These are phyloP conservation scores for Seriola quinqueradiata DNA, from an alignment of 2,113 vertebrate genomes.

Conservation along the genomic window DNA sequence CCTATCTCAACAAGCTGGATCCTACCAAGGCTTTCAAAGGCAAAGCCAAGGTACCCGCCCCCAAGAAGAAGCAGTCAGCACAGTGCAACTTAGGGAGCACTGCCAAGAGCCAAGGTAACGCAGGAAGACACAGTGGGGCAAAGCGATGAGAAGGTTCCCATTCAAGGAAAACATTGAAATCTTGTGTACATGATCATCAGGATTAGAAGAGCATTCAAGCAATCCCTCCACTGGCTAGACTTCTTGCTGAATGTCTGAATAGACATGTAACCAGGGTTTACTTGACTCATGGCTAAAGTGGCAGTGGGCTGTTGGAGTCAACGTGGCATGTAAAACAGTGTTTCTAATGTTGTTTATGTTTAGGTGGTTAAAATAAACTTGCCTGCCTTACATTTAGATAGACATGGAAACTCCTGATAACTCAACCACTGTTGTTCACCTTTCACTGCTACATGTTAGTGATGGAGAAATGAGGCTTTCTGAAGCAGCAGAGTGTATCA, in stretches of 20 bases:
- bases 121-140: conserved; percentile 59
- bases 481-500: not conserved
- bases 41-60: conserved; percentile 88
- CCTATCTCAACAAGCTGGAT: conserved; percentile 92
- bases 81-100: conserved; percentile 79
- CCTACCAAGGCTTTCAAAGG: conserved; percentile 91
- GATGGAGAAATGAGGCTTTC: conserved; percentile 6
- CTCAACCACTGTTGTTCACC: not conserved
- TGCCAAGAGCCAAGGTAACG: conserved; percentile 75
- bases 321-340: not conserved
- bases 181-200: conserved; percentile 1
- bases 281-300: not conserved
- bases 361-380: not conserved
- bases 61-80: conserved; percentile 88
- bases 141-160: conserved; percentile 72
- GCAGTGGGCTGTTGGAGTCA: not conserved
- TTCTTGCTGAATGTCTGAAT: conserved; percentile 6
- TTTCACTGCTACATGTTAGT: not conserved
- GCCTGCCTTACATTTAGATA: no score
- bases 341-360: not conserved
- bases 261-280: not conserved
- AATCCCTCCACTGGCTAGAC: not conserved
- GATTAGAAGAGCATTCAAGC: not conserved
- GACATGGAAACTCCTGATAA: not conserved
- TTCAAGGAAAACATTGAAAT: conserved; percentile 1